A percentile compares a stretch with the other conserved stretches of the same genome.
Evolutionary conservation across 2,888 invertebrate genomes (phyloP).

Genomic region (Tromatobia lineatoria): DNA sequence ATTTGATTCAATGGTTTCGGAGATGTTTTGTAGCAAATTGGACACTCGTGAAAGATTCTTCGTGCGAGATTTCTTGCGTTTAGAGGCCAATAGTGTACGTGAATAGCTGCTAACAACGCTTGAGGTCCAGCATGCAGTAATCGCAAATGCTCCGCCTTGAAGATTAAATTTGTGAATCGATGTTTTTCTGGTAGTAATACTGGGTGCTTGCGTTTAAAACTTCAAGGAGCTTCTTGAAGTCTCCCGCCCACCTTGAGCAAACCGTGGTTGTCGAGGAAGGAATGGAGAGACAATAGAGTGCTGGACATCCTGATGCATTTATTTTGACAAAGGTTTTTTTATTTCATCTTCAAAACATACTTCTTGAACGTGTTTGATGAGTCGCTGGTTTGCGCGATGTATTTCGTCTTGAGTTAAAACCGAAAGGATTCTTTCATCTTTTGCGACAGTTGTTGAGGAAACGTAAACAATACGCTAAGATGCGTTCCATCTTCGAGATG

Average conservation of each 20-base stretch:
- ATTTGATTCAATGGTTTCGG: slow-evolving; percentile 28
- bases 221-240: slow-evolving; percentile 19
- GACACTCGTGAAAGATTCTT: slow-evolving; percentile 62
- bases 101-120: slow-evolving; percentile 55
- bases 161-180: slow-evolving; percentile 52
- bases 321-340: background rate
- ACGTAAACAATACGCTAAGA: slow-evolving; percentile 48
- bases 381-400: background rate
- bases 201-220: slow-evolving; percentile 45
- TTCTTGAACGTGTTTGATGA: slow-evolving; percentile 15
- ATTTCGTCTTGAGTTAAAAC: slow-evolving; percentile 15
- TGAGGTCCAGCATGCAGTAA: slow-evolving; percentile 67
- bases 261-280: slow-evolving; percentile 48
- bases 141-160: slow-evolving; percentile 63
- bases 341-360: slow-evolving; percentile 48
- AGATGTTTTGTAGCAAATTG: slow-evolving; percentile 59
- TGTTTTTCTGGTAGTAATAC: slow-evolving; percentile 38
- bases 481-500: slow-evolving; percentile 13
- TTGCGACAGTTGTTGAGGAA: slow-evolving; percentile 41
- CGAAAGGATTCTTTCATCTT: background rate
- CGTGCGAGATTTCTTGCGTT: slow-evolving; percentile 59
- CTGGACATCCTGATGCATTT: background rate
- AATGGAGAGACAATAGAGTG: slow-evolving; percentile 32
- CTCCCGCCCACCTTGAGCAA: slow-evolving; percentile 66
- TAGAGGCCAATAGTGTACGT: slow-evolving; percentile 65